phyloP scores from a whole-genome alignment of 2,797 vertebrate genomes.

The Oceanodroma leucorhoa region DNA sequence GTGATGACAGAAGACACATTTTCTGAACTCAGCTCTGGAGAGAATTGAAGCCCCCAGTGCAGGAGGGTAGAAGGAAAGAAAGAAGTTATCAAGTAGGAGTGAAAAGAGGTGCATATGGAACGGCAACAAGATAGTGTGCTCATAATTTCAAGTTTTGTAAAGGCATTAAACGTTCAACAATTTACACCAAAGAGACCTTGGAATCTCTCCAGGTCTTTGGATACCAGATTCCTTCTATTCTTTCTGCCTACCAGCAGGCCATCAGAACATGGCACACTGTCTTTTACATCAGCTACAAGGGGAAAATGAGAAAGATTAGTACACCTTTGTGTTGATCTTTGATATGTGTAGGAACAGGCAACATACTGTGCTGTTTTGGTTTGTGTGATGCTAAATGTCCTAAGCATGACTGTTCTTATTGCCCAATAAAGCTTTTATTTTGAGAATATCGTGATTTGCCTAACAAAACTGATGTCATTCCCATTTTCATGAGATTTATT shows the following conservation, averaged over 20 bases:
- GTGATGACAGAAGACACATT: neutral
- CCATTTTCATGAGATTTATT: neutral
- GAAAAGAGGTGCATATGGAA: neutral
- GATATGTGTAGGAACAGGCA: neutral
- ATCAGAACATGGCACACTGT: neutral
- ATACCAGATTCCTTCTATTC: neutral
- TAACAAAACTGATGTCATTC: neutral
- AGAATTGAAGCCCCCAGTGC: neutral
- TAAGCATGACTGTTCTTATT: neutral
- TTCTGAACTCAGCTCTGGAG: neutral
- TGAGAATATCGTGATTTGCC: neutral
- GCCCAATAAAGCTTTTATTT: conserved; percentile 1
- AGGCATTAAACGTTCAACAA: neutral
- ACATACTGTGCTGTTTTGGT: neutral
- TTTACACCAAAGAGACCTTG: neutral
- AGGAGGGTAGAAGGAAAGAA: neutral
- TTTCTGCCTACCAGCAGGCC: neutral
- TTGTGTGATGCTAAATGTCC: neutral
- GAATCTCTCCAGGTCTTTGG: neutral
- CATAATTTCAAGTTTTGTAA: neutral
- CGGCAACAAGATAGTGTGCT: neutral
- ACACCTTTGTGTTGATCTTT: neutral
- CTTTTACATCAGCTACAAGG: neutral
- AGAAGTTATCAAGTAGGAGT: neutral
- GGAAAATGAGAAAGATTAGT: neutral